A percentile compares a stretch with the other conserved stretches of the same genome.
Conservation (phyloP, 1,140 invertebrate genomes). For the Parasteatoda tepidariorum region DNA sequence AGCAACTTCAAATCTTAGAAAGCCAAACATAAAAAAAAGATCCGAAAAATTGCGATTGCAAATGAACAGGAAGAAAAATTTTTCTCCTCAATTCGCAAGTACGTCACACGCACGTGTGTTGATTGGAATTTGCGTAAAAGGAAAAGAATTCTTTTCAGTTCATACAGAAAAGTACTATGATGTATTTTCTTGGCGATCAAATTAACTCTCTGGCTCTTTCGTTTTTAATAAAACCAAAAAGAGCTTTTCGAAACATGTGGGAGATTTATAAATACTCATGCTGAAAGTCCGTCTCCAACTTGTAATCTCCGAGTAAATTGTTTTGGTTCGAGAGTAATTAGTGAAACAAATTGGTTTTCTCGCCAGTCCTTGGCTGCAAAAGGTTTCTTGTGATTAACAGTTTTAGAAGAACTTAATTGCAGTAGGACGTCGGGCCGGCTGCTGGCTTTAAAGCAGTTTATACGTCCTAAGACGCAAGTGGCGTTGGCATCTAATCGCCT, state of each 20-base stretch:
- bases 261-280: conserved; percentile 51
- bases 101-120: conserved; percentile 45
- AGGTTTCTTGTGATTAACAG: conserved; percentile 56
- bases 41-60: conserved; percentile 54
- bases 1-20: neutral
- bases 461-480: conserved; percentile 33
- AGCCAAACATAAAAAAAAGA: conserved; percentile 22
- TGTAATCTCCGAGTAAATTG: conserved; percentile 59
- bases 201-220: conserved; percentile 39
- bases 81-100: neutral
- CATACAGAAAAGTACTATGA: neutral
- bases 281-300: conserved; percentile 27
- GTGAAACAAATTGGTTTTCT: conserved; percentile 57
- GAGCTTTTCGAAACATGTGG: conserved; percentile 49
- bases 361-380: conserved; percentile 25
- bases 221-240: conserved; percentile 60
- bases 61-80: conserved; percentile 29
- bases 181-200: conserved; percentile 57
- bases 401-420: conserved; percentile 60
- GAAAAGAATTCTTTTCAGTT: neutral
- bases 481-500: conserved; percentile 51
- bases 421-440: conserved; percentile 27
- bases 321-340: conserved; percentile 55
- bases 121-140: conserved; percentile 27
- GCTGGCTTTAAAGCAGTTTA: conserved; percentile 24